A percentile compares a stretch with the other conserved stretches of the same genome.
phyloP scores from a whole-genome alignment of 2,113 vertebrate genomes.

The Clupea harengus region DNA sequence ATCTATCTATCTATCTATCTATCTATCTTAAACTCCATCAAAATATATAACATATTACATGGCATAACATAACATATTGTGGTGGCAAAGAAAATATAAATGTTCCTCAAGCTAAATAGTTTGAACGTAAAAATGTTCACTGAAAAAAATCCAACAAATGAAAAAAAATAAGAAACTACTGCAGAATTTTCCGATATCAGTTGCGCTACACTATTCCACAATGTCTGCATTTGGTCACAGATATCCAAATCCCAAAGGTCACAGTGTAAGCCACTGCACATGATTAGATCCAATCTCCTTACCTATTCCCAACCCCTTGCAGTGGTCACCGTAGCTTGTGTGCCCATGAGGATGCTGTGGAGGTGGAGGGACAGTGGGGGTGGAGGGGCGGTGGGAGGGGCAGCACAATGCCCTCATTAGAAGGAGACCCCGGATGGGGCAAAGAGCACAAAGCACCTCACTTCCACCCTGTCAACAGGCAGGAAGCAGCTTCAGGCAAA shows the following conservation, averaged over 20 bases:
- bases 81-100: too few species aligned
- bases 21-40: not conserved
- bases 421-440: constrained; percentile 14
- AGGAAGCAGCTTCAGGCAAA: constrained; percentile 45
- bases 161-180: too few species aligned
- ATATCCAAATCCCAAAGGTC: too few species aligned
- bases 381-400: not conserved
- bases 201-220: too few species aligned
- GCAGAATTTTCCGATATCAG: too few species aligned
- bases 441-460: constrained; percentile 35
- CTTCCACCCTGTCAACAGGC: constrained; percentile 44
- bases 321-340: not conserved
- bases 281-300: not conserved
- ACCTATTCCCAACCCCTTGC: not conserved
- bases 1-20: not conserved
- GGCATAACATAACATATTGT: too few species aligned
- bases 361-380: not conserved
- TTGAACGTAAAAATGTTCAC: too few species aligned
- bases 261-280: too few species aligned
- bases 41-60: too few species aligned
- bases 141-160: too few species aligned
- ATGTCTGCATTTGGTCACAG: too few species aligned
- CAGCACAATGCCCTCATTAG: constrained; percentile 51
- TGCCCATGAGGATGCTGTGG: not conserved
- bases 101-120: too few species aligned